Evolutionary conservation across 2,113 vertebrate species (phyloP).

Genomic region (Peucedramus taeniatus): DNA sequence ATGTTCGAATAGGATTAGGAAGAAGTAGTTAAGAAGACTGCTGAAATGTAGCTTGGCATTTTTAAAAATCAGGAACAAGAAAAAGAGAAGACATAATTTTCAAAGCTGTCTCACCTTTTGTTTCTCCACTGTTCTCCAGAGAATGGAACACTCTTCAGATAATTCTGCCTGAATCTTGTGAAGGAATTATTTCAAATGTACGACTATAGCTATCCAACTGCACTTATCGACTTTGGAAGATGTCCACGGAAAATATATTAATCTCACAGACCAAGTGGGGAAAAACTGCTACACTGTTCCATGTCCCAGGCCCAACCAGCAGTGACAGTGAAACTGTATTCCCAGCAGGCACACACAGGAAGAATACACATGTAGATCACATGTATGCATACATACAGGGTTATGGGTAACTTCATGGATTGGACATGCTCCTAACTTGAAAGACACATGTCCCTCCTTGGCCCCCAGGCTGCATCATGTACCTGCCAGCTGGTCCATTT

Average conservation of each 20-base stretch:
- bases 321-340: background rate
- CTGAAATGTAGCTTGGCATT: background rate
- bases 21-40: background rate
- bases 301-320: background rate
- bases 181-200: background rate
- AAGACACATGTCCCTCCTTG: accelerated
- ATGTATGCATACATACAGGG: accelerated
- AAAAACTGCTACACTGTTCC: background rate
- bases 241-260: background rate
- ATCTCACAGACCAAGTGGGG: background rate
- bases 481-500: background rate
- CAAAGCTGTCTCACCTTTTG: background rate
- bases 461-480: accelerated
- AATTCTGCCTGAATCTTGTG: background rate
- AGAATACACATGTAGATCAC: background rate
- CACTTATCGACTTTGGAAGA: background rate
- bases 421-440: background rate
- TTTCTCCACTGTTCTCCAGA: background rate
- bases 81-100: background rate
- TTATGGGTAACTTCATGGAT: background rate
- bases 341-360: background rate
- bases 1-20: background rate
- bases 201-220: background rate
- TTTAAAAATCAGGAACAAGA: background rate
- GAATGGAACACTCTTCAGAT: background rate